Percentiles rank a stretch among this genome's conserved stretches.
Evolutionary conservation across 1,140 invertebrate species (phyloP).

Genomic region (Nasonia giraulti): DNA sequence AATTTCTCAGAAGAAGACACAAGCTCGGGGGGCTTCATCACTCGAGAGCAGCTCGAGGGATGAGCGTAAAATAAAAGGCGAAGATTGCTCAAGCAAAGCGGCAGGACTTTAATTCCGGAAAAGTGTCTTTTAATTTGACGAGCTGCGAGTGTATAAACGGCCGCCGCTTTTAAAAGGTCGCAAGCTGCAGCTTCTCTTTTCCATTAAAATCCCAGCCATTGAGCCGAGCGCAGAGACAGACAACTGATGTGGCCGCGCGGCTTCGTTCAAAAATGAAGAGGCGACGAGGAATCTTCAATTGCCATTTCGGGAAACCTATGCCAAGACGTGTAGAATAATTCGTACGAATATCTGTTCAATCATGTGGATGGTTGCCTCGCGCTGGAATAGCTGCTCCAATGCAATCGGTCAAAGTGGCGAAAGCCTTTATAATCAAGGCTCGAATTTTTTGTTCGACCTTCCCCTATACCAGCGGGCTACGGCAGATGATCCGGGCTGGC

Average conservation of each 20-base stretch:
- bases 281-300: too few relatives aligned
- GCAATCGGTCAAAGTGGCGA: neutral
- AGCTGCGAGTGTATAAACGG: constrained; percentile 36
- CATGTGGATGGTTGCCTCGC: too few relatives aligned
- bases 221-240: too few relatives aligned
- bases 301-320: too few relatives aligned
- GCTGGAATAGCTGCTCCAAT: too few relatives aligned
- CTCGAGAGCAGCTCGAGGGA: too few relatives aligned
- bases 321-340: too few relatives aligned
- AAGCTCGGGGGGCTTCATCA: neutral
- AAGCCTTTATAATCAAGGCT: neutral
- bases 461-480: neutral
- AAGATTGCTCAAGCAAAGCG: constrained; percentile 17
- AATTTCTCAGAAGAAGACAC: too few relatives aligned
- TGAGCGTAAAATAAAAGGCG: constrained; percentile 18
- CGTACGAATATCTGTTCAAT: too few relatives aligned
- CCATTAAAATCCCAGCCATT: neutral
- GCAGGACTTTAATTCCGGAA: neutral
- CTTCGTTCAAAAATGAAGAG: too few relatives aligned
- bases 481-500: neutral
- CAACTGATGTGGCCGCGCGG: too few relatives aligned
- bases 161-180: neutral
- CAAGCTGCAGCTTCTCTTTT: neutral
- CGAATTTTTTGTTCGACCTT: neutral
- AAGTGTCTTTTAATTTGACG: constrained; percentile 32